phyloP scores from a whole-genome alignment of 2,113 vertebrate species.

The Pavo muticus region DNA sequence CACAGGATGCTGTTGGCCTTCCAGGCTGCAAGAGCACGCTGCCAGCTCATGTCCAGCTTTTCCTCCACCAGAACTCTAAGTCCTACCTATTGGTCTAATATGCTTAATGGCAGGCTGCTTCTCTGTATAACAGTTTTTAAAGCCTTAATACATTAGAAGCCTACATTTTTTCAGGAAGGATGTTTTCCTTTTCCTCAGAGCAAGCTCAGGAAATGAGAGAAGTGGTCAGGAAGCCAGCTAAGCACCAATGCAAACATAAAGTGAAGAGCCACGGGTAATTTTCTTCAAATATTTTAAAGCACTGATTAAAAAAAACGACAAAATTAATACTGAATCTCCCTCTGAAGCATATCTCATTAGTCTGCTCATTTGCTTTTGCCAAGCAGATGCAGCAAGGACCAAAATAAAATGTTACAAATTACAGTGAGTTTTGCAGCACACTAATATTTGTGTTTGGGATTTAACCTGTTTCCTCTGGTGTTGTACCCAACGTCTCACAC shows the following conservation, averaged over 20 bases:
- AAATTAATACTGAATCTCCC: not conserved
- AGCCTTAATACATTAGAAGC: conserved; percentile 47
- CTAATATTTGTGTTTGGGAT: not conserved
- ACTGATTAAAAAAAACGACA: not conserved
- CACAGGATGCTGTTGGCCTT: not conserved
- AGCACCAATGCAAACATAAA: conserved; percentile 70
- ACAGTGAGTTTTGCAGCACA: not conserved
- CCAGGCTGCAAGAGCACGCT: not conserved
- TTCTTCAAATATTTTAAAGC: conserved; percentile 40
- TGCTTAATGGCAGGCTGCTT: not conserved
- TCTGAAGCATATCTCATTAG: not conserved
- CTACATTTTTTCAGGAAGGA: conserved; percentile 74
- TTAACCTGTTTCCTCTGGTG: not conserved
- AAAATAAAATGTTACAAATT: not conserved
- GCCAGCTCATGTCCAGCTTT: not conserved
- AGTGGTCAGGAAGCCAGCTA: conserved; percentile 76
- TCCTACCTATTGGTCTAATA: not conserved
- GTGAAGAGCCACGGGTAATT: conserved; percentile 35
- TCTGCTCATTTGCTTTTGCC: not conserved
- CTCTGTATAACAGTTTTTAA: not conserved
- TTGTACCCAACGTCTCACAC: not conserved
- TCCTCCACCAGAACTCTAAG: not conserved
- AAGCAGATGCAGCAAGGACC: conserved; percentile 20
- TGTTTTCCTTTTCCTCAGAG: conserved; percentile 74
- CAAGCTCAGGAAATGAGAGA: conserved; percentile 78